A percentile compares a stretch with the other conserved stretches of the same genome.
Evolutionary conservation across 1,140 invertebrate genomes (phyloP).

Genomic region (Trichomalopsis sarcophagae): DNA sequence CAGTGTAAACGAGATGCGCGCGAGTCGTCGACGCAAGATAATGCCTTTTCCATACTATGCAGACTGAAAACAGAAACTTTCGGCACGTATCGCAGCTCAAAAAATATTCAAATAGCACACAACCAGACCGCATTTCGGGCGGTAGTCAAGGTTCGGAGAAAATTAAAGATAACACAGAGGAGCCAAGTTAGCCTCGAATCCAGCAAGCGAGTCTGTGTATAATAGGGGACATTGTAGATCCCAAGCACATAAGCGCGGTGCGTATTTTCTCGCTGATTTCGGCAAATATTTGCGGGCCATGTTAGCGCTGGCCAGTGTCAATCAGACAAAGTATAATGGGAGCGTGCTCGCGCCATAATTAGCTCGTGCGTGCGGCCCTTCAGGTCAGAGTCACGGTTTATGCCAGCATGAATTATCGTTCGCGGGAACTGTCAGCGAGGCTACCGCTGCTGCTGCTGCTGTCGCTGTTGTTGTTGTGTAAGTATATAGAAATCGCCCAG

Average conservation of each 20-base stretch:
- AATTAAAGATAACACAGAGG: too few relatives aligned
- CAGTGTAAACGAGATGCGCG: neutral
- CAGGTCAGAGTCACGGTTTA: neutral
- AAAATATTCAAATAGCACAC: too few relatives aligned
- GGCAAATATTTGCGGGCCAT: conserved; percentile 25
- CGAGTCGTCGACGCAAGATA: too few relatives aligned
- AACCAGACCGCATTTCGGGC: too few relatives aligned
- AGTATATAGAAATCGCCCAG: too few relatives aligned
- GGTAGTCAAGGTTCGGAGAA: too few relatives aligned
- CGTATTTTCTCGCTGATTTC: conserved; percentile 29
- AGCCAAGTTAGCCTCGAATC: neutral
- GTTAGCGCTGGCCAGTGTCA: neutral
- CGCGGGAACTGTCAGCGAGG: neutral
- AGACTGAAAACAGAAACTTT: too few relatives aligned
- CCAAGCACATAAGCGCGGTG: neutral
- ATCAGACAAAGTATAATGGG: conserved; percentile 15
- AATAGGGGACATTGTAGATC: neutral
- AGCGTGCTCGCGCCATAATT: neutral
- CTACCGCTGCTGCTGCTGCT: too few relatives aligned
- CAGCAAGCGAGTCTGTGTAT: neutral
- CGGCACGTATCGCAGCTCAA: too few relatives aligned
- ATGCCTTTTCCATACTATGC: too few relatives aligned
- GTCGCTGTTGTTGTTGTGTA: too few relatives aligned
- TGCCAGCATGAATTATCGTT: neutral
- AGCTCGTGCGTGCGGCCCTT: neutral